Evolutionary conservation across 2,113 vertebrate genomes (phyloP), one percentile per base, ranked within the genome.

Genomic region (Nycticebus coucang): DNA sequence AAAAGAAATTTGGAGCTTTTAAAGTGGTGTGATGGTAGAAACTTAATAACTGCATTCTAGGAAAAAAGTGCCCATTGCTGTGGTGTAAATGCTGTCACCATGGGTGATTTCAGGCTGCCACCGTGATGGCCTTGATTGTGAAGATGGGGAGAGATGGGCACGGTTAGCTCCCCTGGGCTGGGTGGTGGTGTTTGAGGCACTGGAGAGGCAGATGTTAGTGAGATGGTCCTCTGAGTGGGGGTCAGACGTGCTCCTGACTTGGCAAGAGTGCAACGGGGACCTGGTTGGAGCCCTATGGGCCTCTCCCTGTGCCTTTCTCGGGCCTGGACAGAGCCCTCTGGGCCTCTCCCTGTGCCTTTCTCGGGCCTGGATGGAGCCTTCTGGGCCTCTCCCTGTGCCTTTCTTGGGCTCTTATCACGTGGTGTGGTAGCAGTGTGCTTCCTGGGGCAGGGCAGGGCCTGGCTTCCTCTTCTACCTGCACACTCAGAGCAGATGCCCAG

Each of bases 41-140:
- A 57, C 18, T 18, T 59, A 26, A 68, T 30, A 60, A 7, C 26
- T 8, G 19, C 3, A 35, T 18, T 62, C n/a, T 10, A 24, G 84
- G 0, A 13, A 30, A n/a, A 35, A 53, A 50, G 0, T 37, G 11
- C 59, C 72, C 3, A 19, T 6, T 41, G 41, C 72, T 17, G 0
- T 2, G 66, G 74, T 37, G 13, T 80, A 41, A 35, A 64, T 5
- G 6, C 17, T 9, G 24, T 8, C 50, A 1, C 55, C 2, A 1
- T 0, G 3, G 60, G 55, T 0, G 17, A 2, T 10, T 17, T 4
- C 45, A 24, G 28, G 82, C 30, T 1, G 10, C 21, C 13, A 1
- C 0, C 0, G 19, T 11, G 68, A n/a, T 4, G 19, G 45, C 26
- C 5, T 1, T 2, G 50, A 33, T 11, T 0, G 0, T 0, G 0